These are phyloP conservation scores for Oithona nana DNA, from an alignment of 2,888 invertebrate genomes.

Conservation along the genomic window DNA sequence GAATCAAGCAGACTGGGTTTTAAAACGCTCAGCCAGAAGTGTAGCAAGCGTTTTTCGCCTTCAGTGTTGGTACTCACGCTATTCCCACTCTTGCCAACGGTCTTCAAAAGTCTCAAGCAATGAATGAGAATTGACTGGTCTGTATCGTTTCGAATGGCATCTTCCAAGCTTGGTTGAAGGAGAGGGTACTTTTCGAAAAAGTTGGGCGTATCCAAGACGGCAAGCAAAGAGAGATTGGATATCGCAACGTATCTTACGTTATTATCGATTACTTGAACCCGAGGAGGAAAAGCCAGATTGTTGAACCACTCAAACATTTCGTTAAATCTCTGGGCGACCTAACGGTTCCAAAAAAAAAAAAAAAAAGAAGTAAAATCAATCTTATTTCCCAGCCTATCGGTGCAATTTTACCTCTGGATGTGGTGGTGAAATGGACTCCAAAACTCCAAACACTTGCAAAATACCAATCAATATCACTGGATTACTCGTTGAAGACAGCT, in stretches of 20 bases:
- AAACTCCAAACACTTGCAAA: not conserved
- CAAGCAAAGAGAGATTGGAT: not conserved
- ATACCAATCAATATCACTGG: not conserved
- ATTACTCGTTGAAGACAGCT: not conserved
- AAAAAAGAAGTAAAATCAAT: too few relatives aligned
- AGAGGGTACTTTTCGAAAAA: not conserved
- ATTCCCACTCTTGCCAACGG: not conserved
- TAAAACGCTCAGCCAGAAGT: not conserved
- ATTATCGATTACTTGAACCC: not conserved
- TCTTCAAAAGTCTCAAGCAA: not conserved
- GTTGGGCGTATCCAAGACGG: not conserved
- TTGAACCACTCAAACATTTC: not conserved
- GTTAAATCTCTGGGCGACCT: not conserved
- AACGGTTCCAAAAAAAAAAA: not conserved
- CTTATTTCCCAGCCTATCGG: not conserved
- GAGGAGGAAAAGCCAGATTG: not conserved
- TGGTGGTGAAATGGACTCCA: not conserved
- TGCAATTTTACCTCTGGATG: not conserved
- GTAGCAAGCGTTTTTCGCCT: not conserved
- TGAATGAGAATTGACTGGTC: constrained; percentile 6
- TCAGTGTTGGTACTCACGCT: not conserved
- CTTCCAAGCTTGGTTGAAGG: not conserved
- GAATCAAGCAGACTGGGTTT: not conserved
- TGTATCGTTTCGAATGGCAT: not conserved
- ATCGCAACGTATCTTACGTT: not conserved